These are phyloP conservation scores for Lepus timidus DNA, from an alignment of 2,113 vertebrate genomes.

Conservation along the genomic window DNA sequence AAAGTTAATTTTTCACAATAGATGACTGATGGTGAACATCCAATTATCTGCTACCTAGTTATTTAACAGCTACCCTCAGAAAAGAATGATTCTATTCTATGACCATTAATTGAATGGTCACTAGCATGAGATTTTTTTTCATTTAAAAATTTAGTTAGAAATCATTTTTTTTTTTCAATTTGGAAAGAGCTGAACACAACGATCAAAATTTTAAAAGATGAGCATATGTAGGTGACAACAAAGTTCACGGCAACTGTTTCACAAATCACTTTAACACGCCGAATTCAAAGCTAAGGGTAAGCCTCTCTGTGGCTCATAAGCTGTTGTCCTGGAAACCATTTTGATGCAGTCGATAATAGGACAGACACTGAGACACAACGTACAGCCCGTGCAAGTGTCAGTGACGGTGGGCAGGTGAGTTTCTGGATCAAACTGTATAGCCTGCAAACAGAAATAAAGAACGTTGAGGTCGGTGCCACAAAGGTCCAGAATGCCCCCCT, in stretches of 20 bases:
- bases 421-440: constrained; percentile 94
- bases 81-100: constrained; percentile 83
- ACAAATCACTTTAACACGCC: constrained; percentile 85
- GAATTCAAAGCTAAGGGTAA: constrained; percentile 91
- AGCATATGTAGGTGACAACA: constrained; percentile 72
- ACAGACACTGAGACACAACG: constrained; percentile 95
- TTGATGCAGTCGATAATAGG: constrained; percentile 97
- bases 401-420: constrained; percentile 94
- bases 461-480: constrained; percentile 75
- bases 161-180: constrained; percentile 65
- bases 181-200: constrained; percentile 75
- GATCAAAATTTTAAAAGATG: constrained; percentile 85
- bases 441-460: constrained; percentile 89
- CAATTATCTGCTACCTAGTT: constrained; percentile 72
- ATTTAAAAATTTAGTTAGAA: constrained; percentile 51
- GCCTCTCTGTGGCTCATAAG: constrained; percentile 93
- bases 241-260: constrained; percentile 68
- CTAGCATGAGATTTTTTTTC: background rate
- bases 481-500: constrained; percentile 77
- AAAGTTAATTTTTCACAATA: constrained; percentile 81
- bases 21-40: constrained; percentile 69
- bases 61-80: constrained; percentile 73
- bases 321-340: constrained; percentile 94
- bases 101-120: constrained; percentile 51
- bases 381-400: constrained; percentile 95